These are phyloP conservation scores for Enhydra lutris DNA, from an alignment of 2,113 vertebrate genomes.

Conservation along the genomic window DNA sequence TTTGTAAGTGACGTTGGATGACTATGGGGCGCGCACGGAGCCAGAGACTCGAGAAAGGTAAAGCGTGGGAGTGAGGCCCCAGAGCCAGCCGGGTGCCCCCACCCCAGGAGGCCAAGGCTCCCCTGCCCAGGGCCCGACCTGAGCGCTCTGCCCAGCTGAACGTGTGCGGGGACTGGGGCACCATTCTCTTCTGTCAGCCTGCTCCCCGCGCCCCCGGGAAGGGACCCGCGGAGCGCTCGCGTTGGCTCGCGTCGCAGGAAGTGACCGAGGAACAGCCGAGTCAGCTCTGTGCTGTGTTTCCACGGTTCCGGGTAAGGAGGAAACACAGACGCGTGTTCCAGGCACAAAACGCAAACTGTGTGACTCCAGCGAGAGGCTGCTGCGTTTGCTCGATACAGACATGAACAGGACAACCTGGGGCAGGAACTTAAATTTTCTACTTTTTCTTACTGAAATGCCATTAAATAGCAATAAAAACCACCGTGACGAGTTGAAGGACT, in stretches of 20 bases:
- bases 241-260: neutral
- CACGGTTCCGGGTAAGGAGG: neutral
- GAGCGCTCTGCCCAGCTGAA: neutral
- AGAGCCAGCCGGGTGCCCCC: neutral
- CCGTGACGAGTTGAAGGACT: accelerated
- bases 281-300: neutral
- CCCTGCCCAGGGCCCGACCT: neutral
- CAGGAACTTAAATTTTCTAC: accelerated
- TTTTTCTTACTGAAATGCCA: neutral
- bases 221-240: accelerated
- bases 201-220: no score
- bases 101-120: neutral
- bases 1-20: accelerated
- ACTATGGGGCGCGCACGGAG: accelerated
- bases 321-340: accelerated
- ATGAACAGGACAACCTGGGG: accelerated
- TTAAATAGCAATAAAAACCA: neutral
- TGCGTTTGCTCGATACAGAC: accelerated
- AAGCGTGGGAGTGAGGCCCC: neutral
- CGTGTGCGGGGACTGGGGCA: neutral
- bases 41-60: neutral
- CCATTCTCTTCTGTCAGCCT: neutral
- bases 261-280: neutral
- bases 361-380: no score
- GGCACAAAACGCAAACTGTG: neutral